Evolutionary conservation across 1,140 invertebrate species (phyloP), one percentile per base, ranked within the genome.

Genomic region (Chrysomallon squamiferum): DNA sequence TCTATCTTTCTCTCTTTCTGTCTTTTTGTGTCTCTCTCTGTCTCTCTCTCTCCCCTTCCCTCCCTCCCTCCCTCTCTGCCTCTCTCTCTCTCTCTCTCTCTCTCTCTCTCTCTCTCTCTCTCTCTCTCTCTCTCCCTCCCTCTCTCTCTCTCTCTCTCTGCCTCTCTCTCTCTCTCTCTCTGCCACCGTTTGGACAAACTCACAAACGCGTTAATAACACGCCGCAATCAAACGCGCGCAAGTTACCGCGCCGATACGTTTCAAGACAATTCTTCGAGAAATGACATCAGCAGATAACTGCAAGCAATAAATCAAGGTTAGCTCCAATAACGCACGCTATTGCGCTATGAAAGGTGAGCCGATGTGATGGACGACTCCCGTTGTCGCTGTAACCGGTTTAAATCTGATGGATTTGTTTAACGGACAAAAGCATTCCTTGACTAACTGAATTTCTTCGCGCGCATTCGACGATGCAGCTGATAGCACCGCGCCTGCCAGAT

Each of bases 41-140:
- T 38, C 38, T 60, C 59, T 47, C 38, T 47, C 41, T 60, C 41
- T 47, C 59, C 45, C 59, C 45, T 38, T 47, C 59, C 29, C 59
- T 60, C 59, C 29, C 59, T 60, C 38, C 29, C 59, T 47, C 59
- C 45, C 59, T 60, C 59, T 60, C 59, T 60, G 33, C 45, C 59
- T 47, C 59, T 45, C 59, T 60, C 59, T 60, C 38, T 13, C 18
- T 13, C 58, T 41, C 30, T 33, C 56, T 33, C 29, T 33, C 30
- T 58, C 29, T 58, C 18, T 27, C 32, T 32, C 25, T 32, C 32
- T 13, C 18, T 57, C 13, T 18, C 32, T 18, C 32, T 29, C 18
- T 50, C 18, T 57, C 27, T 57, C 18, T 57, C 54, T 57, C 5
- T 50, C 49, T 50, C 5, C 27, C 49, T 50, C 5, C 27, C 49